A percentile compares a stretch with the other conserved stretches of the same genome.
Evolutionary conservation across 2,888 invertebrate species (phyloP).

Genomic region (Cenopis cana): DNA sequence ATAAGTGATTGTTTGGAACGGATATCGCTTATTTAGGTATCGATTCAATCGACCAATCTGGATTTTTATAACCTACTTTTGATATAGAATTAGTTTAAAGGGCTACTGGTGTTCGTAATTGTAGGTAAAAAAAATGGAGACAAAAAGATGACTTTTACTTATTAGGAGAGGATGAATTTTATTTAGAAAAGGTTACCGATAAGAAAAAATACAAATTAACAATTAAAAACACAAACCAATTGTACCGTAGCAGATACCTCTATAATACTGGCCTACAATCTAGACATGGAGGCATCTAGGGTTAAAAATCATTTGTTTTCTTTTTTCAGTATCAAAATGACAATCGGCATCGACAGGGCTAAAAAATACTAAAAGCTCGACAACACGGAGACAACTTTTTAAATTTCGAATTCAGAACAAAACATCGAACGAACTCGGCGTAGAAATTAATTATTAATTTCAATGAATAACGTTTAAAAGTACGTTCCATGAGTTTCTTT

Average conservation of each 20-base stretch:
- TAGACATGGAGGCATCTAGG: slow-evolving; percentile 14
- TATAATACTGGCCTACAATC: too few relatives aligned
- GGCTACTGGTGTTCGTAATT: neutral
- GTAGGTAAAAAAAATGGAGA: neutral
- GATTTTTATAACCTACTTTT: slow-evolving; percentile 50
- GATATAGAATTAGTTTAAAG: neutral
- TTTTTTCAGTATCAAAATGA: slow-evolving; percentile 39
- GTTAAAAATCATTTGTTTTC: neutral
- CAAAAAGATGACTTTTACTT: too few relatives aligned
- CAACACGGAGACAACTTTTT: slow-evolving; percentile 66
- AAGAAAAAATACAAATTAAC: too few relatives aligned
- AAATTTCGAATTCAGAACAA: slow-evolving; percentile 77
- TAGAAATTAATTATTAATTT: slow-evolving; percentile 83
- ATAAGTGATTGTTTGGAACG: slow-evolving; percentile 82
- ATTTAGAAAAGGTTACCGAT: too few relatives aligned
- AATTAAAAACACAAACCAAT: too few relatives aligned
- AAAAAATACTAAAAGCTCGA: slow-evolving; percentile 54
- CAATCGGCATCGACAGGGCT: slow-evolving; percentile 47
- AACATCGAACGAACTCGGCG: slow-evolving; percentile 72
- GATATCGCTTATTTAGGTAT: slow-evolving; percentile 83
- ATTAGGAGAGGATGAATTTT: too few relatives aligned
- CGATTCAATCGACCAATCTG: slow-evolving; percentile 75
- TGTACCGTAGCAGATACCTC: too few relatives aligned
- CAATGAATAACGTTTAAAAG: slow-evolving; percentile 4
- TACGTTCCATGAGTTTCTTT: slow-evolving; percentile 54